Percentiles rank a stretch among this genome's conserved stretches.
These are phyloP conservation scores for Hypercompe scribonia DNA, from an alignment of 2,888 invertebrate species.

Conservation along the genomic window DNA sequence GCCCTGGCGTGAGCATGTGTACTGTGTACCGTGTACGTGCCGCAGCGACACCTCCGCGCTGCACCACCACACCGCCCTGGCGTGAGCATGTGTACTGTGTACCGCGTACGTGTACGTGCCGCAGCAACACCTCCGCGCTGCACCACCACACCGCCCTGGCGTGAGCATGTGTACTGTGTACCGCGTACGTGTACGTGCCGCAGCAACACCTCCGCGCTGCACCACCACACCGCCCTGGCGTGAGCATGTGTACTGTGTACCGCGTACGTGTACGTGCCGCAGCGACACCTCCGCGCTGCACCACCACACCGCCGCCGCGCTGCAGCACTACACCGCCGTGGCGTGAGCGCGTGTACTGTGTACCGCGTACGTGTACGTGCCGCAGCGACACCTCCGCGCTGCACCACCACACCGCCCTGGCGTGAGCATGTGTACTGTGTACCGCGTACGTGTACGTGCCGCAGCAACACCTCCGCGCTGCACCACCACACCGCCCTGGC, in stretches of 20 bases:
- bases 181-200: too few relatives aligned
- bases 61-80: too few relatives aligned
- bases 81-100: too few relatives aligned
- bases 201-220: slow-evolving; percentile 87
- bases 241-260: slow-evolving; percentile 40
- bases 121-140: slow-evolving; percentile 83
- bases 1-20: slow-evolving; percentile 56
- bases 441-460: too few relatives aligned
- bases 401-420: slow-evolving; percentile 67
- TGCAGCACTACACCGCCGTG: slow-evolving; percentile 48
- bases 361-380: slow-evolving; percentile 57
- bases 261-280: too few relatives aligned
- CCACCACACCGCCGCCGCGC: slow-evolving; percentile 54
- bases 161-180: slow-evolving; percentile 45
- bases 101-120: too few relatives aligned
- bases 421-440: slow-evolving; percentile 44
- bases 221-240: slow-evolving; percentile 67
- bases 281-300: slow-evolving; percentile 87
- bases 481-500: slow-evolving; percentile 67
- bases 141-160: slow-evolving; percentile 70
- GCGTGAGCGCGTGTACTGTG: too few relatives aligned
- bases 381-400: slow-evolving; percentile 88
- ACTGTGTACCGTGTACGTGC: too few relatives aligned
- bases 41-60: too few relatives aligned
- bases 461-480: slow-evolving; percentile 88